Conservation (phyloP, 2,113 vertebrate species). For the Nesoenas mayeri region DNA sequence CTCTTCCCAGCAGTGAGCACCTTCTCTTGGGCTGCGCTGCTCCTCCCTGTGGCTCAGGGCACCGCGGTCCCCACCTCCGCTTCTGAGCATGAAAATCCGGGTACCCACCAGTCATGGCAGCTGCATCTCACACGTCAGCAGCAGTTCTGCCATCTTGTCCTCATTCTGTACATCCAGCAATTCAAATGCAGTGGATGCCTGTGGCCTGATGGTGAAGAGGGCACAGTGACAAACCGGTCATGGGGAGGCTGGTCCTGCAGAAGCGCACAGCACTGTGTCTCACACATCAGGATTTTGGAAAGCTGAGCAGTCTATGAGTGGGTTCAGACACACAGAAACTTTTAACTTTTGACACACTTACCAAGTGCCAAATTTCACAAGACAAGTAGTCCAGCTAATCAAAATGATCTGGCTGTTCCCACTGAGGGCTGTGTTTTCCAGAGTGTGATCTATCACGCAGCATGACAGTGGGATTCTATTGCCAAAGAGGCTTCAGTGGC, state of each 20-base stretch:
- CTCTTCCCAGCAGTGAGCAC: neutral
- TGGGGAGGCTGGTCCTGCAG: neutral
- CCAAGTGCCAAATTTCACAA: neutral
- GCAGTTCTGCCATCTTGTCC: neutral
- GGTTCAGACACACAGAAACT: neutral
- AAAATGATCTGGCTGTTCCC: neutral
- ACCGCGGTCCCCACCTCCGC: neutral
- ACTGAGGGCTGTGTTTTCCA: neutral
- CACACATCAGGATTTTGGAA: neutral
- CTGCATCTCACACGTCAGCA: neutral
- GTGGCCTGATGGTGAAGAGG: neutral
- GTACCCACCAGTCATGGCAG: neutral
- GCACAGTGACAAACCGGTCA: neutral
- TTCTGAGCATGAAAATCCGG: neutral
- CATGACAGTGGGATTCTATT: neutral
- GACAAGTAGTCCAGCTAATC: neutral
- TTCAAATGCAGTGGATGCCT: neutral
- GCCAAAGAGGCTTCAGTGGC: neutral
- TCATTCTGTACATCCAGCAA: neutral
- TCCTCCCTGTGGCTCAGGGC: neutral
- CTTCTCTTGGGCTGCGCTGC: neutral
- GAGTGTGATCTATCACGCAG: neutral
- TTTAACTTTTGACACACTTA: neutral
- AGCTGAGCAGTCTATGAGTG: fast-evolving
- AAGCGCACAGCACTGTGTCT: neutral